Evolutionary conservation across 2,888 invertebrate genomes (phyloP).

Genomic region (Ectobius pallidus): DNA sequence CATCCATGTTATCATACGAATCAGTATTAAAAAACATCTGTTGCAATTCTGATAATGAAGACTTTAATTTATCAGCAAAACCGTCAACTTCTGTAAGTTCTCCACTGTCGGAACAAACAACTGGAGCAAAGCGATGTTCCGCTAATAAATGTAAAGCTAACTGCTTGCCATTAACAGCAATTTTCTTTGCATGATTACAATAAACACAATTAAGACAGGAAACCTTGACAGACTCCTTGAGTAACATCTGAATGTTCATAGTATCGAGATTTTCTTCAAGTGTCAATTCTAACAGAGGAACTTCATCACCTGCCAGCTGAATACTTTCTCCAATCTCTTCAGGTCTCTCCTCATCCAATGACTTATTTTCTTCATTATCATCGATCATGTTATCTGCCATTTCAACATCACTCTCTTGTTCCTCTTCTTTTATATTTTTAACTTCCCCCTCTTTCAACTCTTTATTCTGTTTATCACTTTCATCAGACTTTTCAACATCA

Average conservation of each 20-base stretch:
- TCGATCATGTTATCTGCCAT: conserved; percentile 46
- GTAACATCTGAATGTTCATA: conserved; percentile 71
- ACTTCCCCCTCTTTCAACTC: conserved; percentile 35
- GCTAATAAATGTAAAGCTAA: conserved; percentile 79
- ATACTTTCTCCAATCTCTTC: conserved; percentile 40
- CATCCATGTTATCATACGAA: conserved; percentile 68
- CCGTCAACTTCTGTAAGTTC: conserved; percentile 54
- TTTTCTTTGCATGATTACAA: conserved; percentile 84
- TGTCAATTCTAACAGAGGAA: conserved; percentile 71
- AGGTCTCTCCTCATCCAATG: conserved; percentile 25
- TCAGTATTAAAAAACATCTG: conserved; percentile 73
- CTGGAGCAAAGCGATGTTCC: conserved; percentile 80
- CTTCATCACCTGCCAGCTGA: conserved; percentile 64
- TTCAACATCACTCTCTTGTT: conserved; percentile 28
- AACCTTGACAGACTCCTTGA: conserved; percentile 74
- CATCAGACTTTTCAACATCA: conserved; percentile 36
- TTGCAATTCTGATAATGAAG: conserved; percentile 66
- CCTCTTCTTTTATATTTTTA: conserved; percentile 37
- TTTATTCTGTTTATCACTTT: conserved; percentile 7
- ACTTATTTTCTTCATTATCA: conserved; percentile 42
- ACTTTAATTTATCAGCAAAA: conserved; percentile 70
- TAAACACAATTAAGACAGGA: conserved; percentile 77
- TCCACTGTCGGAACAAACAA: conserved; percentile 55
- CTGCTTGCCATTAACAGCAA: conserved; percentile 83
- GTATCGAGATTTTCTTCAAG: conserved; percentile 77